These are phyloP conservation scores for Mechanitis messenoides DNA, from an alignment of 2,888 invertebrate species.

Conservation along the genomic window DNA sequence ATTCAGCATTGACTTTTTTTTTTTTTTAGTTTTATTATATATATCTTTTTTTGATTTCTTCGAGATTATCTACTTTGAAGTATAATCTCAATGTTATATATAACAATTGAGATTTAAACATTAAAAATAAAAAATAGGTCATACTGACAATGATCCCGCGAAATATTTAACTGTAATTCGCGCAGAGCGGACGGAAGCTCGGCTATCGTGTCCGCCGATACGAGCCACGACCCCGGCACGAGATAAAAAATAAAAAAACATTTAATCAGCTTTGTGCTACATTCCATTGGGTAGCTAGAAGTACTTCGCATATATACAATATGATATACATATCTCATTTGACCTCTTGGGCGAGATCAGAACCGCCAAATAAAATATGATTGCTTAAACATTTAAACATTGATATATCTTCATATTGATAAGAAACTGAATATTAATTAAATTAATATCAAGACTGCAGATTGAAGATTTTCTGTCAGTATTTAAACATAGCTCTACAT, in stretches of 20 bases:
- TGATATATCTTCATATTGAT: no score
- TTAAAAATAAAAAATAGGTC: constrained; percentile 15
- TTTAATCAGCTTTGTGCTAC: constrained; percentile 36
- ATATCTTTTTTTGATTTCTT: no score
- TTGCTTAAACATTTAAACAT: no score
- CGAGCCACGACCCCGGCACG: constrained; percentile 32
- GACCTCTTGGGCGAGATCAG: no score
- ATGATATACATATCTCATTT: no score
- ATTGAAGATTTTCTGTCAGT: background rate
- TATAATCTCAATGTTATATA: background rate
- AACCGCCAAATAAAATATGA: no score
- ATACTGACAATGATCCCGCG: constrained; percentile 24
- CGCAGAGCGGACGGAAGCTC: constrained; percentile 48
- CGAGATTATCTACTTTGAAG: no score
- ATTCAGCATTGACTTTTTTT: background rate
- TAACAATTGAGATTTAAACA: background rate
- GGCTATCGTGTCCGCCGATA: constrained; percentile 49
- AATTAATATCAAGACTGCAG: no score
- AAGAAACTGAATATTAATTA: no score
- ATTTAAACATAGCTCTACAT: background rate
- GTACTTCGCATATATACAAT: no score
- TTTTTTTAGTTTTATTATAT: no score
- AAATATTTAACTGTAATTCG: constrained; percentile 29
- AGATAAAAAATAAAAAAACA: constrained; percentile 48
- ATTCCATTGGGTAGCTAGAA: constrained; percentile 9